Percentiles rank a stretch among this genome's conserved stretches.
These are phyloP conservation scores for Dendrolimus houi DNA, from an alignment of 2,888 invertebrate genomes.

Conservation along the genomic window DNA sequence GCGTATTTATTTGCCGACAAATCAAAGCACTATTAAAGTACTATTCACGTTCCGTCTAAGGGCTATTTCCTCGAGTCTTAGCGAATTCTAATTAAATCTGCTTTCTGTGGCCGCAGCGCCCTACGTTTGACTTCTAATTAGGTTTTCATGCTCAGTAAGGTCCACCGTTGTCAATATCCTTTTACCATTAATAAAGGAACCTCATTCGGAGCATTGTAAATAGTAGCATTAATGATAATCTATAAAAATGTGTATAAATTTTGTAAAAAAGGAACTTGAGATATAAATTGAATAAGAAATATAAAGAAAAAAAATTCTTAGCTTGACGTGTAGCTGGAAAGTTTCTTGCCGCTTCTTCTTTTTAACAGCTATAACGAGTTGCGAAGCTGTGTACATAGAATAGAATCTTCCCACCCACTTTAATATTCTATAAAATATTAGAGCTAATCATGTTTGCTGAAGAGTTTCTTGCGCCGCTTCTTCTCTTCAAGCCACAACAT, in stretches of 20 bases:
- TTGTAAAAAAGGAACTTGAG: background rate
- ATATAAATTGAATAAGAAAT: too few relatives aligned
- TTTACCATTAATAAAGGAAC: constrained; percentile 1
- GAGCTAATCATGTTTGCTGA: too few relatives aligned
- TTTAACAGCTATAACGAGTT: too few relatives aligned
- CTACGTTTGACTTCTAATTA: constrained; percentile 29
- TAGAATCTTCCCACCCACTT: too few relatives aligned
- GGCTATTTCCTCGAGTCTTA: constrained; percentile 12
- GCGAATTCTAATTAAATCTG: constrained; percentile 28
- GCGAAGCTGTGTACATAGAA: too few relatives aligned
- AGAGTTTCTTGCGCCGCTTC: too few relatives aligned
- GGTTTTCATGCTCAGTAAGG: constrained; percentile 11
- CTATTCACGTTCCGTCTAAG: background rate
- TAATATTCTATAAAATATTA: too few relatives aligned
- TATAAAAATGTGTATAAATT: background rate
- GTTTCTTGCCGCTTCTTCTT: too few relatives aligned
- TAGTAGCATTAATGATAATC: background rate
- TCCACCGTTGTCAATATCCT: constrained; percentile 8
- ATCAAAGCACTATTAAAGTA: constrained; percentile 1
- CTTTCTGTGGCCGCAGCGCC: constrained; percentile 8
- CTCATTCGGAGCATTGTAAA: background rate
- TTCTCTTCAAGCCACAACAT: too few relatives aligned
- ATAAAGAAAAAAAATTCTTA: too few relatives aligned
- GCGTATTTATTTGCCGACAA: background rate
- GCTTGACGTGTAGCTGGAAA: too few relatives aligned